Base-by-base conservation (phyloP, 2,888 invertebrate genomes). In the Dinocampus coccinellae region DNA sequence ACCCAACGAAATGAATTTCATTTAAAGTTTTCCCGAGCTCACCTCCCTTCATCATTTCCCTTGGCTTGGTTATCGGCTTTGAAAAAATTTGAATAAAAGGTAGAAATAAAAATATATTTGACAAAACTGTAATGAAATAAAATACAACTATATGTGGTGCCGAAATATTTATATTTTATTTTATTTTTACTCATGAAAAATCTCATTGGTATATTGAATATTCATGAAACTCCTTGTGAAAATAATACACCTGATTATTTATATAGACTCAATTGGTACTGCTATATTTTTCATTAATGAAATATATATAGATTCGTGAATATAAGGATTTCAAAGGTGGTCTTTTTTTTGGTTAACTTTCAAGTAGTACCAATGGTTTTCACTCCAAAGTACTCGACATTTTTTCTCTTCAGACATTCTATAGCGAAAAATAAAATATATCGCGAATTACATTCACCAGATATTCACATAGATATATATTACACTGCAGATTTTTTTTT, bases 1-100 rank as follows among this genome's bases (percentile, higher is more conserved):
- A 65, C 53, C 81, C 77, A 79, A 72, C 76, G 81, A 81, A 83
- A 83, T 83, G 83, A 83, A 83, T 83, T 83, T 83, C 81, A 83
- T 83, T 83, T 82, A 82, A 83, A 83, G 80, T 83, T 83, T 81
- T 78, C 79, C 80, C 16, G 47, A 55, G 55, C 22, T 26, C 24
- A 24, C 55, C 11, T n/a, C 26, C 55, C 11, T 26, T 26, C 29
- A 4, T 4, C 29, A 58, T n/a, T n/a, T n/a, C 63, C n/a, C 39
- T 63, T 26, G 47, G 39, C 36, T 62, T 39, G 36, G 39, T 39
- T 62, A 62, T 47, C 47, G 39, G 39, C 39, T 62, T 39, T 24
- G 20, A 39, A 24, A 24, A 62, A 62, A 62, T 62, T 62, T 62
- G 39, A 62, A 62, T 62, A 62, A 22, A 42, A 62, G 24, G 16